phyloP scores from a whole-genome alignment of 2,113 vertebrate species.

The Psittacula cyanocephala region DNA sequence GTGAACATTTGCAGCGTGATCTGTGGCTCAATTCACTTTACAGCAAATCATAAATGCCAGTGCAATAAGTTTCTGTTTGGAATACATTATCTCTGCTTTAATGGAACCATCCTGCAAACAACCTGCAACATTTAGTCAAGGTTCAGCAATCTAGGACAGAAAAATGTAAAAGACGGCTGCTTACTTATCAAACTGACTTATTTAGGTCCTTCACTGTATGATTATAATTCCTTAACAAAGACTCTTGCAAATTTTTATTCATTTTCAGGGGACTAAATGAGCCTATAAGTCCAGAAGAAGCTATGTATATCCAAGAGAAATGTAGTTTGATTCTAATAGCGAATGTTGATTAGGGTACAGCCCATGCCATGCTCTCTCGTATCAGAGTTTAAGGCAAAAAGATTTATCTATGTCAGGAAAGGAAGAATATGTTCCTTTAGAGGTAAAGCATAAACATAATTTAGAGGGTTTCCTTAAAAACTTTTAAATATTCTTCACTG shows the following conservation, averaged over 20 bases:
- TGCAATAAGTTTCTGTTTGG: conserved; percentile 13
- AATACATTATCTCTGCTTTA: conserved; percentile 32
- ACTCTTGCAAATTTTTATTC: not conserved
- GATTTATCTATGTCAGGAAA: not conserved
- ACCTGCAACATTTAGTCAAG: conserved; percentile 15
- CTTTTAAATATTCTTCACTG: not conserved
- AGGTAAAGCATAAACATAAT: not conserved
- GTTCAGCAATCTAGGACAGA: not conserved
- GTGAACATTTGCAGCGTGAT: conserved; percentile 13
- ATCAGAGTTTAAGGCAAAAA: not conserved
- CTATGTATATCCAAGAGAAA: not conserved
- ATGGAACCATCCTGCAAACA: conserved; percentile 17
- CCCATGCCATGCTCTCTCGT: not conserved
- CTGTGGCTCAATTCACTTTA: conserved; percentile 19
- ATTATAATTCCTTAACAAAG: not conserved
- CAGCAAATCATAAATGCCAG: conserved; percentile 16
- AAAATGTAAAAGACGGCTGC: not conserved
- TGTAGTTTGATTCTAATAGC: not conserved
- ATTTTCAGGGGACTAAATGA: not conserved
- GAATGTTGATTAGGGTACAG: not conserved
- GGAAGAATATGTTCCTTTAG: not conserved
- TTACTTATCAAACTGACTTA: conserved; percentile 10
- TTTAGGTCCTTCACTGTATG: not conserved
- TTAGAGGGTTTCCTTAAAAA: not conserved
- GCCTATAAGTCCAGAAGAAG: not conserved